A percentile compares a stretch with the other conserved stretches of the same genome.
Conservation (phyloP, 1,140 invertebrate species). For the Papilio xuthus region DNA sequence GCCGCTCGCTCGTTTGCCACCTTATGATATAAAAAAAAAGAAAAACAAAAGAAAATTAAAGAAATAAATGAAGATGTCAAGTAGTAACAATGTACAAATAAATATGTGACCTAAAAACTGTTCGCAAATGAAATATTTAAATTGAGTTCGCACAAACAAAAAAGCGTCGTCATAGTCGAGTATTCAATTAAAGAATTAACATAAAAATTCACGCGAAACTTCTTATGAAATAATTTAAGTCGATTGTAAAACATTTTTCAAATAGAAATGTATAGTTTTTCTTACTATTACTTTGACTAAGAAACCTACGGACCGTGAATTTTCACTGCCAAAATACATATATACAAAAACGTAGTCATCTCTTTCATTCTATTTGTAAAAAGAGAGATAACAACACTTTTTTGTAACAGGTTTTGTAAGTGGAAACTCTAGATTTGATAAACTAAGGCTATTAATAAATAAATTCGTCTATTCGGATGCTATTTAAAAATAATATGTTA, state of each 20-base stretch:
- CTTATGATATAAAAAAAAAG: neutral
- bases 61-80: neutral
- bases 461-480: too few species aligned
- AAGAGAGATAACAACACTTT: too few species aligned
- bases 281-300: neutral
- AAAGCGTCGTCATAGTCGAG: conserved; percentile 26
- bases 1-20: too few species aligned
- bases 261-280: neutral
- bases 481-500: too few species aligned
- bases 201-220: conserved; percentile 49
- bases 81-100: neutral
- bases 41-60: too few species aligned
- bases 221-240: conserved; percentile 4
- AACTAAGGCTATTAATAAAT: too few species aligned
- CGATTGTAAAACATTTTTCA: neutral
- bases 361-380: too few species aligned
- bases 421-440: too few species aligned
- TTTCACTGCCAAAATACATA: too few species aligned
- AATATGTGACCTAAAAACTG: neutral
- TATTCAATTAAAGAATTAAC: conserved; percentile 44
- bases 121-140: neutral
- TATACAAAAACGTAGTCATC: too few species aligned
- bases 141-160: neutral
- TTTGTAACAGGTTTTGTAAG: too few species aligned
- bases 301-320: neutral